phyloP scores from a whole-genome alignment of 2,797 vertebrate species.

The Pipistrellus pipistrellus region DNA sequence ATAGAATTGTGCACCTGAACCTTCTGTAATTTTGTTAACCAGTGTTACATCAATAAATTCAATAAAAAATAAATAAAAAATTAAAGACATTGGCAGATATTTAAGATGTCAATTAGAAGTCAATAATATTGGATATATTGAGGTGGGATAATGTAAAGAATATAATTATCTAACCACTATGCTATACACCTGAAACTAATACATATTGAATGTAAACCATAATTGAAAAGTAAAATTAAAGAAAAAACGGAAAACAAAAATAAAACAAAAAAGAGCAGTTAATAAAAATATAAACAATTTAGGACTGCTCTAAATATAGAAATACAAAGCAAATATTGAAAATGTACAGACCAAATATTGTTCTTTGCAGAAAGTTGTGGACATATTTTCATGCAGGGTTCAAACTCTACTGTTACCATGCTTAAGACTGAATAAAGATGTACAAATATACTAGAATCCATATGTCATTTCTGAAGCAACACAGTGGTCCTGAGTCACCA shows the following conservation, averaged over 20 bases:
- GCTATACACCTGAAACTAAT: neutral
- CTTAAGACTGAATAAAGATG: neutral
- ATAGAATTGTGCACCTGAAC: neutral
- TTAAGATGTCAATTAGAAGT: neutral
- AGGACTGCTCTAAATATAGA: neutral
- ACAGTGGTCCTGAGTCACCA: constrained; percentile 41
- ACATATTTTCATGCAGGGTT: neutral
- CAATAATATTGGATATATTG: neutral
- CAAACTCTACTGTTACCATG: neutral
- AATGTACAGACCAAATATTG: neutral
- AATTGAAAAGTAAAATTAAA: neutral
- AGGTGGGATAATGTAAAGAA: neutral
- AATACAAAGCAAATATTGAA: neutral
- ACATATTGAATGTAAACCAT: neutral
- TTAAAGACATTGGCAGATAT: neutral
- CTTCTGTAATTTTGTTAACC: neutral
- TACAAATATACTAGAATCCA: neutral
- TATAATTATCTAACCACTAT: neutral
- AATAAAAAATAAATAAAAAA: neutral
- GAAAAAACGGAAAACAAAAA: neutral
- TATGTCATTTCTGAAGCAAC: constrained; percentile 45
- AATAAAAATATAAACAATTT: constrained; percentile 14
- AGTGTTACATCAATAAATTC: neutral
- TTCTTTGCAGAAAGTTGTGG: neutral
- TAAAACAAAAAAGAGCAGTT: neutral